These are phyloP conservation scores for Iselma pallidipennis DNA, from an alignment of 2,888 invertebrate genomes.

Conservation along the genomic window DNA sequence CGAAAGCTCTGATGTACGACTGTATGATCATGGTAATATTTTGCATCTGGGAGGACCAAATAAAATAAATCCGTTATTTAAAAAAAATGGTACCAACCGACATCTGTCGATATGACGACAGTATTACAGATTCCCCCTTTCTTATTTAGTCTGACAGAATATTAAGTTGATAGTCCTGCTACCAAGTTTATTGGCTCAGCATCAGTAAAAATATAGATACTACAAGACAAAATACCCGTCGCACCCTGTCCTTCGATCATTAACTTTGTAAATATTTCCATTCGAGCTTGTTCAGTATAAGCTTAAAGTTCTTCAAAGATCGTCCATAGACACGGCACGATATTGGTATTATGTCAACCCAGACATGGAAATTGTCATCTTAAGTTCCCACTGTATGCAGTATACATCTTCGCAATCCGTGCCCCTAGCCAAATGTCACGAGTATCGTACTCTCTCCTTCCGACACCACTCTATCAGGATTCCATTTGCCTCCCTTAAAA, in stretches of 20 bases:
- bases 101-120: no score
- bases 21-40: no score
- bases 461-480: slow-evolving; percentile 43
- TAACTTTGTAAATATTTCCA: slow-evolving; percentile 26
- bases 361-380: slow-evolving; percentile 19
- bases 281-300: neutral
- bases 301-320: neutral
- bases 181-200: neutral
- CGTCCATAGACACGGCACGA: neutral
- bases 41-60: no score
- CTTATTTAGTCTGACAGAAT: neutral
- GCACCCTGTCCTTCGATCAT: slow-evolving; percentile 16
- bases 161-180: neutral
- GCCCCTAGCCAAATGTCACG: slow-evolving; percentile 49
- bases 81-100: no score
- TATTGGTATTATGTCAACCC: neutral
- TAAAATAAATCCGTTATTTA: no score
- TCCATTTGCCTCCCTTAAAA: slow-evolving; percentile 36
- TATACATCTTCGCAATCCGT: slow-evolving; percentile 45
- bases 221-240: neutral
- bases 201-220: neutral
- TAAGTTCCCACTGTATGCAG: slow-evolving; percentile 35
- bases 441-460: slow-evolving; percentile 31
- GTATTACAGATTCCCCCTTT: no score
- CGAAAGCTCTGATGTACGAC: neutral